Evolutionary conservation across 1,140 invertebrate species (phyloP), one percentile per base, ranked within the genome.

Genomic region (Hyles vespertilio): DNA sequence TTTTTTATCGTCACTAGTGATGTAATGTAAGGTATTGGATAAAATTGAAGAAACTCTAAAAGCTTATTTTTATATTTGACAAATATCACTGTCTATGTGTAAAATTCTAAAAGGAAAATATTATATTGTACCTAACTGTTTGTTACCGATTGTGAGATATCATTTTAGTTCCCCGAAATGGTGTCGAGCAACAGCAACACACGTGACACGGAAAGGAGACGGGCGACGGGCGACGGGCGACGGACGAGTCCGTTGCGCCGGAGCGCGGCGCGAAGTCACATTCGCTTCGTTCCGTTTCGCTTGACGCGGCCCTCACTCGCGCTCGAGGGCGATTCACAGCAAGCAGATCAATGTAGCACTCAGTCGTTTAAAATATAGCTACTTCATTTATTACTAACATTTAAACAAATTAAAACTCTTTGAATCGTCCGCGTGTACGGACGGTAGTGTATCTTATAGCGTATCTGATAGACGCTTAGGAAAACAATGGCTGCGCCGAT

Each of bases 21-120:
- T 77, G 69, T 79, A 75, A 70, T 79, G 59, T 86, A 85, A 81
- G 79, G 73, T 83, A 81, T 82, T 74, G 81, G 74, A 86, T 84
- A 81, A 81, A 72, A 79, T 74, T 84, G 81, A 83, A 63, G 66
- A 81, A 86, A 84, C 74, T 79, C 72, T 81, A 78, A 87, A 87
- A 82, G 84, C 86, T 87, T 89, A 89, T 89, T 89, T 89, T 89
- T 89, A 75, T 89, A 89, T 89, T 87, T 74, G 79, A 85, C 65
- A 72, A 84, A 81, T 75, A 86, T 78, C 77, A 85, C 71, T 78
- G 69, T 84, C 67, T 84, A 72, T 73, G 72, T 78, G 71, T 84
- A 75, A 79, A 82, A 84, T 81, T 84, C 75, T 79, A 79, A 81
- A 79, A 64, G 73, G 63, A 71, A 72, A 69, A 59, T 44, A 68